Base-by-base conservation (phyloP, 1,140 invertebrate genomes). In the Drosophila repleta region DNA sequence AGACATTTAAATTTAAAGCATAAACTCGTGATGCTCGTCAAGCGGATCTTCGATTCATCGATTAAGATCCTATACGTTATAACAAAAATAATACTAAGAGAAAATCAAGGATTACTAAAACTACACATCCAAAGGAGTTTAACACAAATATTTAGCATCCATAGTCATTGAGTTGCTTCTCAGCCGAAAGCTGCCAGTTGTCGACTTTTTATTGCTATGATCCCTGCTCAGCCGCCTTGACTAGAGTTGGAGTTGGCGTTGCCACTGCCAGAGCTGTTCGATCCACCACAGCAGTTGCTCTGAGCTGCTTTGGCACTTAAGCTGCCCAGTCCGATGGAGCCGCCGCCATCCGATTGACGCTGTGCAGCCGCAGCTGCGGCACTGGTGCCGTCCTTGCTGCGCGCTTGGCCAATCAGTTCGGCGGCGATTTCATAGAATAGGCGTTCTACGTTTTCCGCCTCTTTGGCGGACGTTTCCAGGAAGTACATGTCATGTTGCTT, bases 391-490 rank as follows among this genome's bases (percentile, higher is more conserved):
- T 91, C 90, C 61, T 91, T 91, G 58, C 80, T 91, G 13, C 90
- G 74, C 4, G 90, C 90, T 49, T 94, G 96, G 93, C 97, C 96
- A 94, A 97, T 97, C 18, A 98, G 93, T 93, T 97, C 97, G 43
- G 97, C 96, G 61, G 98, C 98, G 83, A 99, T 99, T 92, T 98
- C 97, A 94, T 97, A 96, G 92, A 99, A 99, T 56, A 99, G 93
- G 92, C 97, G 95, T 92, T 99, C 98, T 26, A 99, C 98, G 93
- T 99, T 99, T 81, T 98, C 97, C 29, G 98, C 97, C 93, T 99
- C 97, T 93, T 99, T 99, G 11, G 98, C 98, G 29, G 98, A 99
- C 21, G 98, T 99, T 94, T 99, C 98, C 90, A 99, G 95, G 92
- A 99, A 98, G 92, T 98, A 98, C 97, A 99, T 99, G 77, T 97